These are phyloP conservation scores for Notiomystis cincta DNA, from an alignment of 2,113 vertebrate species.

Conservation along the genomic window DNA sequence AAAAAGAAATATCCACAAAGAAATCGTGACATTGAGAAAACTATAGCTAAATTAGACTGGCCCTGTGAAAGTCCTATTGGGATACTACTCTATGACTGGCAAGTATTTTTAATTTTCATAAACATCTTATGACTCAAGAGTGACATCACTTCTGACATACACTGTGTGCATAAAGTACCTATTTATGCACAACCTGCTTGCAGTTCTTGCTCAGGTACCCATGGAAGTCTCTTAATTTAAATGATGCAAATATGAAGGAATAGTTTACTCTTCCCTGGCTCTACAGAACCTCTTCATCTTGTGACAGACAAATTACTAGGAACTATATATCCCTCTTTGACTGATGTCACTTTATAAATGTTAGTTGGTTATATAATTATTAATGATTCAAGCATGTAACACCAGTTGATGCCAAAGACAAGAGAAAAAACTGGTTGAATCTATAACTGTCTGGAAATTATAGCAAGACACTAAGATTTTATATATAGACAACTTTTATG, in stretches of 20 bases:
- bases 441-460: not conserved
- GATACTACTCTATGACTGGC: not conserved
- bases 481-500: accelerated
- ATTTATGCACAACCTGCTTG: not conserved
- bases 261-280: not conserved
- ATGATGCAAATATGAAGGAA: not conserved
- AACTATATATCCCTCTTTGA: not conserved
- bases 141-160: not conserved
- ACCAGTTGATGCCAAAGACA: not conserved
- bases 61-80: not conserved
- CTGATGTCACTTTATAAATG: not conserved
- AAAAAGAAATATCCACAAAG: not conserved
- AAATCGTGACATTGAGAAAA: not conserved
- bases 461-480: not conserved
- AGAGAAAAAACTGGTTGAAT: not conserved
- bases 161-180: no score
- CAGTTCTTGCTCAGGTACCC: not conserved
- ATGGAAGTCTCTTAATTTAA: not conserved
- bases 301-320: not conserved
- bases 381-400: not conserved
- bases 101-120: not conserved
- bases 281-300: not conserved
- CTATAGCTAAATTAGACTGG: not conserved
- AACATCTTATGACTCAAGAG: not conserved
- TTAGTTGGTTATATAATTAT: not conserved